phyloP scores from a whole-genome alignment of 92 coral and sea anemone species.

The Zoanthus sansibaricus region DNA sequence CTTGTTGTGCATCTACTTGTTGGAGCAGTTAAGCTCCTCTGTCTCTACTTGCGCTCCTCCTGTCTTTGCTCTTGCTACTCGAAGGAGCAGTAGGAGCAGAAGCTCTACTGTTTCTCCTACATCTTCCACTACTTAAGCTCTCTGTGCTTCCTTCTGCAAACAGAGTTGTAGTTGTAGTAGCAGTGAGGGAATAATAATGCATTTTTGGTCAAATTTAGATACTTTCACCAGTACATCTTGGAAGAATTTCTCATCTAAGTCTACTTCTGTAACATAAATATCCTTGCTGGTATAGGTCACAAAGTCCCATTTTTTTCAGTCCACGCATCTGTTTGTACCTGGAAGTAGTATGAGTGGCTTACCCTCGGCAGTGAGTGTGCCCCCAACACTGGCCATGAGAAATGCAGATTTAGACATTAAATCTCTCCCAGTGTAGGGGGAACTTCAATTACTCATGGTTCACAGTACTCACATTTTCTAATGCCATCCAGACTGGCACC shows the following conservation, averaged over 20 bases:
- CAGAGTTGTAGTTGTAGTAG: not conserved
- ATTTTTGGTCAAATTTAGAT: slow-evolving; percentile 10
- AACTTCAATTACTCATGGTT: slow-evolving; percentile 32
- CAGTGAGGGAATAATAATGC: slow-evolving; percentile 30
- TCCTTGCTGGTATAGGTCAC: slow-evolving; percentile 59
- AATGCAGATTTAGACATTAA: slow-evolving; percentile 66
- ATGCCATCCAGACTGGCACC: slow-evolving; percentile 40
- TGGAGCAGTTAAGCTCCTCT: no score
- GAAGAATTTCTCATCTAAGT: slow-evolving; percentile 58
- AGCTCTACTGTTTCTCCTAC: no score
- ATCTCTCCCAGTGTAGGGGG: slow-evolving; percentile 49
- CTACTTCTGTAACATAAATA: slow-evolving; percentile 49
- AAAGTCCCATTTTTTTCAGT: slow-evolving; percentile 56
- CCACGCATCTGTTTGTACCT: slow-evolving; percentile 74
- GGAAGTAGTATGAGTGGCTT: slow-evolving; percentile 64
- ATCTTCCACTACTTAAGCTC: no score
- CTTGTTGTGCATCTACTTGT: no score
- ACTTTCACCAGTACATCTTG: slow-evolving; percentile 53
- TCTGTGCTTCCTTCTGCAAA: no score
- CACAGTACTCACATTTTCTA: not conserved
- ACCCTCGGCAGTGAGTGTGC: slow-evolving; percentile 47
- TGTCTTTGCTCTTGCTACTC: no score
- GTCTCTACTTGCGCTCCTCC: no score
- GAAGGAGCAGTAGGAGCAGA: no score
- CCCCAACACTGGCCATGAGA: slow-evolving; percentile 58